Evolutionary conservation across 1,140 invertebrate species (phyloP).

Genomic region (Drosophila equinoxialis): DNA sequence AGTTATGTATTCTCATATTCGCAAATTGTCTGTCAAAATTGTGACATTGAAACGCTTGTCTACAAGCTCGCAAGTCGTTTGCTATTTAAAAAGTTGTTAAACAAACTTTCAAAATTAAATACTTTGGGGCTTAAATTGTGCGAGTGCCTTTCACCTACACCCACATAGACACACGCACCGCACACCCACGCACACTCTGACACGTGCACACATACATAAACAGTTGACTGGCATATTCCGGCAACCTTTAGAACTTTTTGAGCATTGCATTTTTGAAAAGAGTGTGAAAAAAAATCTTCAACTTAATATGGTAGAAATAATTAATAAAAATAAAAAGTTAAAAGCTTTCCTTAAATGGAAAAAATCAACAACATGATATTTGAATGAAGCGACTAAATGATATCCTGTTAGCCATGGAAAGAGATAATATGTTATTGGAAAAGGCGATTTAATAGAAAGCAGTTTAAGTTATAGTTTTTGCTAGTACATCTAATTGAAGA

Average conservation of each 20-base stretch:
- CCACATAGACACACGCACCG: conserved; percentile 2
- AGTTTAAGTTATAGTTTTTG: too few species aligned
- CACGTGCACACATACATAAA: not conserved
- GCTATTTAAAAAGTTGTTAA: conserved; percentile 72
- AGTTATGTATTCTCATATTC: conserved; percentile 1
- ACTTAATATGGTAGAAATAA: conserved; percentile 50
- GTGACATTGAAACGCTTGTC: conserved; percentile 53
- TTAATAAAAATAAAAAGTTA: conserved; percentile 37
- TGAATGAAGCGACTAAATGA: conserved; percentile 13
- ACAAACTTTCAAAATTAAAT: conserved; percentile 75
- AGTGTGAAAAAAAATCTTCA: conserved; percentile 36
- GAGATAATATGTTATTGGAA: too few species aligned
- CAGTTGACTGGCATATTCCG: conserved; percentile 18
- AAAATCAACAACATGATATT: not conserved
- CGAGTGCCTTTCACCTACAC: conserved; percentile 40
- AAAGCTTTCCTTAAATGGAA: conserved; percentile 28
- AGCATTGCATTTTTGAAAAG: conserved; percentile 52
- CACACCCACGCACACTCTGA: not conserved
- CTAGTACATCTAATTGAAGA: too few species aligned
- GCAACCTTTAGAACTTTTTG: conserved; percentile 23
- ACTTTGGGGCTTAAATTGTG: conserved; percentile 56
- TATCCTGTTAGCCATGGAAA: not conserved
- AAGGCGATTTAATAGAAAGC: too few species aligned
- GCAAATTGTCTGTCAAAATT: conserved; percentile 43
- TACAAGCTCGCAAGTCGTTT: conserved; percentile 41